phyloP scores from a whole-genome alignment of 2,797 vertebrate genomes.

The Gambelia wislizenii region DNA sequence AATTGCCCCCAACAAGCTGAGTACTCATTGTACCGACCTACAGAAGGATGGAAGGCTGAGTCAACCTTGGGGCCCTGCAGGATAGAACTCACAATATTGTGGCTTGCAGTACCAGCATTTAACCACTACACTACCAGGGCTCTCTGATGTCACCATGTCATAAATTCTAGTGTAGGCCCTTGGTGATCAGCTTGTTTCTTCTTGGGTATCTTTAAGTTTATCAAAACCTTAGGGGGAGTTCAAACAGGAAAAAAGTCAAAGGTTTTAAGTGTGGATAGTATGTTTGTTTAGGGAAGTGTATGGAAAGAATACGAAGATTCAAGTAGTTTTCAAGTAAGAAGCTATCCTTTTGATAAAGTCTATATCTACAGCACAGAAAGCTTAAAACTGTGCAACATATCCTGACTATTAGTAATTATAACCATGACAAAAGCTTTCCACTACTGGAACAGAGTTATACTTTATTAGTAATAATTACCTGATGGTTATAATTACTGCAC shows the following conservation, averaged over 20 bases:
- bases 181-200: no score
- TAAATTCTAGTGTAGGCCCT: no score
- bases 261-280: not conserved
- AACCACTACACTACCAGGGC: no score
- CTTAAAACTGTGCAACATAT: not conserved
- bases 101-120: no score
- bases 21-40: no score
- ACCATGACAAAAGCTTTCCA: not conserved
- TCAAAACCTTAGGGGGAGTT: not conserved
- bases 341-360: not conserved
- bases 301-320: not conserved
- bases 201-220: not conserved
- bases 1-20: no score
- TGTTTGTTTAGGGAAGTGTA: not conserved
- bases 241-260: not conserved
- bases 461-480: not conserved
- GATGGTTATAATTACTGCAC: not conserved
- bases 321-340: not conserved
- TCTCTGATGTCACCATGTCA: no score
- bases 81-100: no score
- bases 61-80: no score
- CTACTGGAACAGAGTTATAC: not conserved
- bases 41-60: no score
- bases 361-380: not conserved
- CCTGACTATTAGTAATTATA: no score